Percentiles rank a stretch among this genome's conserved stretches.
Evolutionary conservation across 2,113 vertebrate species (phyloP).

Genomic region (Chlamydotis undulata): DNA sequence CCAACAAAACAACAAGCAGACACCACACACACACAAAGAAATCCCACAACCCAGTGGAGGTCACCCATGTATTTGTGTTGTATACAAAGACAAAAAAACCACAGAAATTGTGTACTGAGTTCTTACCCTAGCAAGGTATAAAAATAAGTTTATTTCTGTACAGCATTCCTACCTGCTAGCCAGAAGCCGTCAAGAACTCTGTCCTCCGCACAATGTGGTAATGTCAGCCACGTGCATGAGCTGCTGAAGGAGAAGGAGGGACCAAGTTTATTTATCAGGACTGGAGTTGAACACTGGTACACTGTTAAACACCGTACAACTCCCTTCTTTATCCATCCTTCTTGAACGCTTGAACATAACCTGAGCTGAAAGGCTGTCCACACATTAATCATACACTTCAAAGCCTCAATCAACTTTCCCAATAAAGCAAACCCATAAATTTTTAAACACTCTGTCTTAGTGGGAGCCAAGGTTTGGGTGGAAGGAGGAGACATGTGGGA

Average conservation of each 20-base stretch:
- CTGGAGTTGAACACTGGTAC: background rate
- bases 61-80: background rate
- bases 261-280: background rate
- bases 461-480: background rate
- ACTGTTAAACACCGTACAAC: background rate
- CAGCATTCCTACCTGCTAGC: background rate
- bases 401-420: constrained; percentile 21
- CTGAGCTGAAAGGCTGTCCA: background rate
- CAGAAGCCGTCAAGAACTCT: background rate
- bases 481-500: background rate
- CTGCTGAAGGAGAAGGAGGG: background rate
- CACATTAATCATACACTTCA: background rate
- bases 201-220: background rate
- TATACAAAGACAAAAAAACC: background rate
- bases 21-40: background rate
- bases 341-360: background rate
- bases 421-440: background rate
- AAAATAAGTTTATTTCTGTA: background rate
- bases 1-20: background rate
- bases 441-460: constrained; percentile 14
- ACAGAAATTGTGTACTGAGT: background rate
- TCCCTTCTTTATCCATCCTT: background rate
- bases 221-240: background rate
- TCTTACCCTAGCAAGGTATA: background rate
- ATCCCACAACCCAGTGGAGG: background rate